These are phyloP conservation scores for Marronus borbonicus DNA, from an alignment of 2,888 invertebrate species.

Conservation along the genomic window DNA sequence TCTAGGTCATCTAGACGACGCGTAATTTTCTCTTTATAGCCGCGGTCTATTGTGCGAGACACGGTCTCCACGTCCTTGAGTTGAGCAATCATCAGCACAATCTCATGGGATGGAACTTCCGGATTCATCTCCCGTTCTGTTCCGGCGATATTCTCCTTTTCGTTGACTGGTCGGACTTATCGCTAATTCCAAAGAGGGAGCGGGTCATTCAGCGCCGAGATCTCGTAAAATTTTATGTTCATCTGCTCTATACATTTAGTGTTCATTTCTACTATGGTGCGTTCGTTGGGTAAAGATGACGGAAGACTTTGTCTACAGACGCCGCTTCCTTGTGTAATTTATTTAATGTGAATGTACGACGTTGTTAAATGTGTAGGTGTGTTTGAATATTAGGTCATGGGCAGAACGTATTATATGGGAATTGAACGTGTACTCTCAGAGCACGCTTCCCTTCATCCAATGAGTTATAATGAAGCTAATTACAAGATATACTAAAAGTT, in stretches of 20 bases:
- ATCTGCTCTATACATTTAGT: slow-evolving; percentile 34
- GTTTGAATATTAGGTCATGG: no score
- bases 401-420: no score
- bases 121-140: slow-evolving; percentile 25
- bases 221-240: slow-evolving; percentile 40
- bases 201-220: slow-evolving; percentile 25
- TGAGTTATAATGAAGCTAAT: no score
- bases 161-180: slow-evolving; percentile 26
- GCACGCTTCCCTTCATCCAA: no score
- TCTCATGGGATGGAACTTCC: slow-evolving; percentile 3
- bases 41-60: not conserved
- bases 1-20: slow-evolving; percentile 17
- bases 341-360: not conserved
- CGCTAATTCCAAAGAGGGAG: slow-evolving; percentile 34
- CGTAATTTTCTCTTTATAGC: slow-evolving; percentile 30
- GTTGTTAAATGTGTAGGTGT: no score
- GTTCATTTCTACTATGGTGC: not conserved
- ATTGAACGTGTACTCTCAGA: no score
- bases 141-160: not conserved
- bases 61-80: slow-evolving; percentile 36
- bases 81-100: slow-evolving; percentile 36
- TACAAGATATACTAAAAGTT: no score
- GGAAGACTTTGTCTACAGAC: not conserved
- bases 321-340: slow-evolving; percentile 5
- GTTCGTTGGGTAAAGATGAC: not conserved